Evolutionary conservation across 2,797 vertebrate genomes (phyloP), one percentile per base, ranked within the genome.

Genomic region (Potorous gilbertii): DNA sequence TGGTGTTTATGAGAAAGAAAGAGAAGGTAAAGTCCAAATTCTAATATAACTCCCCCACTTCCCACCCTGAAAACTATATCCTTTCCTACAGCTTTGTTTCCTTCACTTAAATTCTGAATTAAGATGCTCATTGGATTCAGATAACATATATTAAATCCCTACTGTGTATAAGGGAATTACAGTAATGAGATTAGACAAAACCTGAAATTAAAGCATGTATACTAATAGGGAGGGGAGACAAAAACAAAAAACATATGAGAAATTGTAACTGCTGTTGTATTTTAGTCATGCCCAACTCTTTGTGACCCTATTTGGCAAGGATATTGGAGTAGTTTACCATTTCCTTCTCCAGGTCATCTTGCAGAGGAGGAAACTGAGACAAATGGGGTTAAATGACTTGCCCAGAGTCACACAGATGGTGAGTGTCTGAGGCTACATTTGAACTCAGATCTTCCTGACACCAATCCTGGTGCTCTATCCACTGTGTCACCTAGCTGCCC

Each of bases 71-170:
- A 56, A 28, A 56, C 52, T 59, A 28, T 50, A 5, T 56, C 21
- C 59, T 62, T 90, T n/a, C 29, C 29, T 81, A 91, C 14, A 56
- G 59, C 21, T 50, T 57, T 81, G 74, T 57, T 93, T 46, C 55
- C 50, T 96, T 56, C 92, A 81, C 90, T 94, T 62, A 54, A 55
- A 87, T 92, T 90, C 95, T 96, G 55, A 46, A 56, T 3, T 2
- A 13, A 74, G 1, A 92, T 28, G 89, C 52, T 94, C 46, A 66
- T 1, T 27, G 92, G 9, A 87, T 40, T 62, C 91, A 91, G 34
- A 81, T 46, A 81, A 46, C 8, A 10, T 81, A 18, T 2, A 81
- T 3, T 46, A 40, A 81, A 1, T 46, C 21, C 40, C 8, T 46
- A 81, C 18, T 40, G 40, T 46, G 21, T 24, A 81, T 24, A 81